Evolutionary conservation across 2,888 invertebrate species (phyloP).

Genomic region (Danaus chrysippus): DNA sequence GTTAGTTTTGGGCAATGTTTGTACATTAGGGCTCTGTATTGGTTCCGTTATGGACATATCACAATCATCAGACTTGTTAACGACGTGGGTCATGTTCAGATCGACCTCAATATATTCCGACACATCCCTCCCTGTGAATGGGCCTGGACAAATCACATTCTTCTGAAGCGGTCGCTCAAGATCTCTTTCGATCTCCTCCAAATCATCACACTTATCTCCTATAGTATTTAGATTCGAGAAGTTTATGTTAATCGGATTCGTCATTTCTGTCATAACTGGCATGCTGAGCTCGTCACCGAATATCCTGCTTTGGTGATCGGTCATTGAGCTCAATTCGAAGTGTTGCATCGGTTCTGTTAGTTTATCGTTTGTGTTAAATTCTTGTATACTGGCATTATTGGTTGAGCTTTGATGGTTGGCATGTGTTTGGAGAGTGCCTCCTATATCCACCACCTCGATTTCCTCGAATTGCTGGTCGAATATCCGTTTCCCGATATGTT

Average conservation of each 20-base stretch:
- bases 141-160: conserved; percentile 41
- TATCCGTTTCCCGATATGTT: conserved; percentile 56
- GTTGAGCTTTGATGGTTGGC: conserved; percentile 42
- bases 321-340: conserved; percentile 57
- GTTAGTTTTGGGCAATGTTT: conserved; percentile 44
- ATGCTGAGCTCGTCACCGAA: conserved; percentile 53
- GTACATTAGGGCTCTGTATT: conserved; percentile 53
- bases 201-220: conserved; percentile 47
- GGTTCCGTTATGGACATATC: conserved; percentile 71
- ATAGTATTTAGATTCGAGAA: conserved; percentile 54
- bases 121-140: conserved; percentile 40
- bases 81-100: conserved; percentile 53
- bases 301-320: conserved; percentile 55
- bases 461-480: conserved; percentile 66
- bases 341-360: conserved; percentile 44
- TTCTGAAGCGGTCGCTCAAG: conserved; percentile 37
- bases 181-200: conserved; percentile 61
- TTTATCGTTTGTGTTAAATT: conserved; percentile 50
- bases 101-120: conserved; percentile 66
- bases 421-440: conserved; percentile 36
- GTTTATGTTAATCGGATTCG: conserved; percentile 56
- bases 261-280: conserved; percentile 45
- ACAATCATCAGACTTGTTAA: conserved; percentile 43
- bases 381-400: conserved; percentile 50
- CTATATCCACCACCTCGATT: conserved; percentile 52